A percentile compares a stretch with the other conserved stretches of the same genome.
Evolutionary conservation across 2,888 invertebrate genomes (phyloP).

Genomic region (Trichopria drosophilae): DNA sequence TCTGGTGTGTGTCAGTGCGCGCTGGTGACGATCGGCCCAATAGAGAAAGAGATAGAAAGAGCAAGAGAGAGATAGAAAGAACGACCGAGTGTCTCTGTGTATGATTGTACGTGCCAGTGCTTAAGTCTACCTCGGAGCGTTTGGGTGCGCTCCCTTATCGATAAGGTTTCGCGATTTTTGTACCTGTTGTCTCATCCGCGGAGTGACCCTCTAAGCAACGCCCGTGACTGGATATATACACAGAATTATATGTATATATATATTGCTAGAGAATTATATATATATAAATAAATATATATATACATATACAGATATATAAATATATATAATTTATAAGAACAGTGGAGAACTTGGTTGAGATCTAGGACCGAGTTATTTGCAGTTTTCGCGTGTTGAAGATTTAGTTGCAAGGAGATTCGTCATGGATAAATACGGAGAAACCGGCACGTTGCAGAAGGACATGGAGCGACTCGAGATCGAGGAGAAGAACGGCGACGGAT

Average conservation of each 20-base stretch:
- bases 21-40: too few species aligned
- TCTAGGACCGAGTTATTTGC: conserved; percentile 14
- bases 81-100: too few species aligned
- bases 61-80: too few species aligned
- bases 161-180: too few species aligned
- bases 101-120: background rate
- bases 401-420: conserved; percentile 42
- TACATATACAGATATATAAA: conserved; percentile 32
- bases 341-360: conserved; percentile 17
- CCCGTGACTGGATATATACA: too few species aligned
- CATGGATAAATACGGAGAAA: conserved; percentile 55
- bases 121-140: conserved; percentile 32
- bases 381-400: conserved; percentile 28
- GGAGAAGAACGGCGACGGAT: conserved; percentile 54
- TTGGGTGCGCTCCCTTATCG: too few species aligned
- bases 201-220: background rate
- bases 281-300: conserved; percentile 31
- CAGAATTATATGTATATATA: conserved; percentile 28
- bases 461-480: conserved; percentile 55
- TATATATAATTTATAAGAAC: conserved; percentile 33
- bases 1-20: conserved; percentile 1
- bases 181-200: too few species aligned
- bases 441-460: conserved; percentile 51
- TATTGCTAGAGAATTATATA: conserved; percentile 19
- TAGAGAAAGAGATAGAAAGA: too few species aligned